Evolutionary conservation across 2,113 vertebrate genomes (phyloP).

Genomic region (Chloropsis cyanopogon): DNA sequence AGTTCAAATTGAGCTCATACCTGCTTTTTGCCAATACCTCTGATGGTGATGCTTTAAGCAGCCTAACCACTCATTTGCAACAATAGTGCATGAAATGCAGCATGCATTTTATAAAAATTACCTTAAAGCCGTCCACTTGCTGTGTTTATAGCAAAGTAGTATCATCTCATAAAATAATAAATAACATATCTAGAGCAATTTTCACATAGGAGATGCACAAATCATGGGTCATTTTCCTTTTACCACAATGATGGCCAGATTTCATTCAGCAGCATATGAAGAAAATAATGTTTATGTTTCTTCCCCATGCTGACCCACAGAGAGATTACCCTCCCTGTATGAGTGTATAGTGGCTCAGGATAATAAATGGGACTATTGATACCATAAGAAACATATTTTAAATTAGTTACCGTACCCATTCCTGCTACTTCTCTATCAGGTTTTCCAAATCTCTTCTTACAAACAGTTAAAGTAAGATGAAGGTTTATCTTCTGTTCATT

Average conservation of each 20-base stretch:
- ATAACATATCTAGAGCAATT: neutral
- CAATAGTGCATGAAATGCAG: neutral
- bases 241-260: neutral
- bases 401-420: neutral
- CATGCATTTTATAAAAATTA: neutral
- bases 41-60: neutral
- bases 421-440: neutral
- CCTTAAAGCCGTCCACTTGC: neutral
- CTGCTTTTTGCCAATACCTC: neutral
- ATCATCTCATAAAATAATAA: neutral
- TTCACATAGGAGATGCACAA: neutral
- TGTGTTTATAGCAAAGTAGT: neutral
- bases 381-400: neutral
- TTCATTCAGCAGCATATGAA: neutral
- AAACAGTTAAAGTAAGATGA: neutral
- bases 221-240: neutral
- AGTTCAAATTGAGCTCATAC: neutral
- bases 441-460: neutral
- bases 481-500: neutral
- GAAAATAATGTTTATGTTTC: neutral
- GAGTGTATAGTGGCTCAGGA: neutral
- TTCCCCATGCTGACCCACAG: neutral
- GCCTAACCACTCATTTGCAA: neutral
- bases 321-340: neutral
- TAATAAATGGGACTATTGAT: neutral